Conservation (phyloP, 2,888 invertebrate species). For the Mesorhabditis spiculigera region DNA sequence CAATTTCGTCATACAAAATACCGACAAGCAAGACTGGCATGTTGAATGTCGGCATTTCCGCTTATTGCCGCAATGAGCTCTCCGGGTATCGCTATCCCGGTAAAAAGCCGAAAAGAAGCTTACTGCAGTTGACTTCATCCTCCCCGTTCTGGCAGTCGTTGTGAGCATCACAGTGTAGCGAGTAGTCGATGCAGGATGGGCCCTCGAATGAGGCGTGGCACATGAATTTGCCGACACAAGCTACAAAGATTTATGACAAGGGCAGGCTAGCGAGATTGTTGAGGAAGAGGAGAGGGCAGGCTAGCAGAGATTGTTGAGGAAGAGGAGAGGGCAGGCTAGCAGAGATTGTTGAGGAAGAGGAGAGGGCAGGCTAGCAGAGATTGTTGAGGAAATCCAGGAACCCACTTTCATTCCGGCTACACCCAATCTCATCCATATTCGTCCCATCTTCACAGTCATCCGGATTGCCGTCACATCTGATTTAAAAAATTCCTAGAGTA, state of each 20-base stretch:
- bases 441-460: constrained; percentile 55
- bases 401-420: constrained; percentile 48
- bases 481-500: no score
- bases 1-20: no score
- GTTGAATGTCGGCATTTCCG: no score
- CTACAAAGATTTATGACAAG: constrained; percentile 23
- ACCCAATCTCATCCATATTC: constrained; percentile 56
- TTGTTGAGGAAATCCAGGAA: not conserved
- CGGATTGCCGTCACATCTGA: constrained; percentile 48
- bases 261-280: no score
- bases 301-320: no score
- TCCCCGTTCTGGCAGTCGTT: constrained; percentile 52
- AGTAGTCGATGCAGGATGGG: constrained; percentile 44
- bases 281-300: no score
- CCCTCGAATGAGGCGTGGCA: constrained; percentile 43
- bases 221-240: constrained; percentile 53
- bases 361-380: no score
- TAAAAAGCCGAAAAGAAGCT: constrained; percentile 14
- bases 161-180: constrained; percentile 47
- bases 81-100: not conserved
- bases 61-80: no score
- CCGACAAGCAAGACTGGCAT: no score
- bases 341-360: no score
- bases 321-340: no score
- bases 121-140: constrained; percentile 55